phyloP scores from a whole-genome alignment of 2,797 vertebrate genomes.

The Columba guinea region DNA sequence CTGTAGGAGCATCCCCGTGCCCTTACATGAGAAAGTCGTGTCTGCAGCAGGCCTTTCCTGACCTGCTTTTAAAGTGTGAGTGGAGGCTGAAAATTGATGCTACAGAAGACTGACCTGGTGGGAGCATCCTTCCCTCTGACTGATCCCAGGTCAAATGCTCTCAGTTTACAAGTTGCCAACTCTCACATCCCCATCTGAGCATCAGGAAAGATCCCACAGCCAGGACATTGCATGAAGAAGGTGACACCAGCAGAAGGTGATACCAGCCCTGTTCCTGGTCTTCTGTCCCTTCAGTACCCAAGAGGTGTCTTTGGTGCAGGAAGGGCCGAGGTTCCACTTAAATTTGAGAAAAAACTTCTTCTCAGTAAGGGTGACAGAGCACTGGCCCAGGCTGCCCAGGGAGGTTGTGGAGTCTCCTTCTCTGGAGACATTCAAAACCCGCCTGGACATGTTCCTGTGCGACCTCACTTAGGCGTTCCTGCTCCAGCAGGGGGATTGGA shows the following conservation, averaged over 20 bases:
- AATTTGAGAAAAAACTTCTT: too few relatives aligned
- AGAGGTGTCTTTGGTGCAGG: background rate
- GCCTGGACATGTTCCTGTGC: too few relatives aligned
- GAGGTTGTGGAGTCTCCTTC: too few relatives aligned
- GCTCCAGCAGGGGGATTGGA: too few relatives aligned
- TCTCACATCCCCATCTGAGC: rapidly evolving
- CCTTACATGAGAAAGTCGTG: background rate
- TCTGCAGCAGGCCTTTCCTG: background rate
- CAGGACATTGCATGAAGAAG: background rate
- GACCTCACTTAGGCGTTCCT: too few relatives aligned
- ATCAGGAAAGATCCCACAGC: background rate
- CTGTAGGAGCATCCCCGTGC: background rate
- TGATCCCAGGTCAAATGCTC: background rate
- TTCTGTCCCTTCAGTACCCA: background rate
- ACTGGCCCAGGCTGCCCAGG: too few relatives aligned
- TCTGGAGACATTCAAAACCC: too few relatives aligned
- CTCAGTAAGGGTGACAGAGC: too few relatives aligned
- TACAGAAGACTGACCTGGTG: conserved; percentile 7
- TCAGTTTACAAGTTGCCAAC: background rate
- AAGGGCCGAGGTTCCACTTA: background rate
- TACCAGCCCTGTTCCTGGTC: background rate
- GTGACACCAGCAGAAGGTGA: background rate
- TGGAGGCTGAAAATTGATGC: background rate
- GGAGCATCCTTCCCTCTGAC: background rate
- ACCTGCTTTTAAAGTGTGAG: background rate